phyloP scores from a whole-genome alignment of 1,140 invertebrate species.

The Macrotrachela quadricornifera region DNA sequence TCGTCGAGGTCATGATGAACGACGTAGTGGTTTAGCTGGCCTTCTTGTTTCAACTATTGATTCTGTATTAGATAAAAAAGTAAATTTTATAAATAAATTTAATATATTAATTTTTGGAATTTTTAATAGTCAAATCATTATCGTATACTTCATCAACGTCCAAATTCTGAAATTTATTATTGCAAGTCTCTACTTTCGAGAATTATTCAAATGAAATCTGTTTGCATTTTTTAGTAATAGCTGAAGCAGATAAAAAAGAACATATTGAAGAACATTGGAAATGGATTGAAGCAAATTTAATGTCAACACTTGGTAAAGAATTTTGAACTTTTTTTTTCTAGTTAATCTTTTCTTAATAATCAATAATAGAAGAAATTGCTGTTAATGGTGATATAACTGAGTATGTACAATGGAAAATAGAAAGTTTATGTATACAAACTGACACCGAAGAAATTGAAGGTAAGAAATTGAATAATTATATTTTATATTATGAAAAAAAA shows the following conservation, averaged over 20 bases:
- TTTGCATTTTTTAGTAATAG: constrained; percentile 52
- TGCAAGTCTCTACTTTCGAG: constrained; percentile 20
- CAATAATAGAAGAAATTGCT: constrained; percentile 44
- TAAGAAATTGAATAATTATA: neutral
- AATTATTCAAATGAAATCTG: no score
- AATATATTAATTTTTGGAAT: neutral
- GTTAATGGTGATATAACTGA: constrained; percentile 76
- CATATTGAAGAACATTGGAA: constrained; percentile 80
- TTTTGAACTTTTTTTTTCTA: constrained; percentile 1
- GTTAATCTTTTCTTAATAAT: neutral
- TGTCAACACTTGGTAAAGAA: constrained; percentile 33
- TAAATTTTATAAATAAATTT: constrained; percentile 8
- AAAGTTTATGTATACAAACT: constrained; percentile 4
- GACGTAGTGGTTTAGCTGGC: constrained; percentile 53
- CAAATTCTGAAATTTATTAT: constrained; percentile 70
- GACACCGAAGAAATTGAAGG: neutral
- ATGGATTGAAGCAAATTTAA: constrained; percentile 69
- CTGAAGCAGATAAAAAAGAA: constrained; percentile 49
- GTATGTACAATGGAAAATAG: constrained; percentile 46
- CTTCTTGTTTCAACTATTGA: constrained; percentile 81
- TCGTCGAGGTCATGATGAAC: constrained; percentile 67
- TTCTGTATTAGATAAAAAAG: constrained; percentile 74
- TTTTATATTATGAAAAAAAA: no score
- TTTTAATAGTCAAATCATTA: constrained; percentile 53
- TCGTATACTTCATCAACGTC: constrained; percentile 78